phyloP scores from a whole-genome alignment of 2,888 invertebrate genomes.

The Pyrochroa serraticornis region DNA sequence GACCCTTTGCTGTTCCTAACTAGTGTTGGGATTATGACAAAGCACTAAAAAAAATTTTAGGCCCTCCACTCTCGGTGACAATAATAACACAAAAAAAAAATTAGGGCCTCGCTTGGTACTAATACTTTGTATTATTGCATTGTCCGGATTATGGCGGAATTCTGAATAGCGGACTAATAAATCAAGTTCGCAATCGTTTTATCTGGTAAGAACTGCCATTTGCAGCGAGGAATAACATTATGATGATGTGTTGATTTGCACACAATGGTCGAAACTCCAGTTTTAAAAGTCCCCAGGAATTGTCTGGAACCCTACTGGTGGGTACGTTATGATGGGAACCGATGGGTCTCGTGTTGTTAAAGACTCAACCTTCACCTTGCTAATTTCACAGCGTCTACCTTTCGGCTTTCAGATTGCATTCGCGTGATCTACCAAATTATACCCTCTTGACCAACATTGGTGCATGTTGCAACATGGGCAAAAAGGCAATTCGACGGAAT shows the following conservation, averaged over 20 bases:
- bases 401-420: conserved; percentile 17
- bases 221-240: conserved; percentile 6
- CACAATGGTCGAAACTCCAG: conserved; percentile 12
- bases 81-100: conserved; percentile 3
- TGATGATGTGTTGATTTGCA: conserved; percentile 19
- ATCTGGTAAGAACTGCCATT: conserved; percentile 3
- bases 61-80: background rate
- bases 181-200: conserved; percentile 2
- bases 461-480: conserved; percentile 4
- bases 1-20: too few relatives aligned
- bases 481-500: conserved; percentile 8
- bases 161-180: background rate
- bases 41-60: background rate
- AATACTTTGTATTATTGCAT: conserved; percentile 1
- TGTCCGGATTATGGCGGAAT: background rate
- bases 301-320: too few relatives aligned
- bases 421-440: conserved; percentile 31
- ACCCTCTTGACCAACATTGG: conserved; percentile 17
- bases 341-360: conserved; percentile 1
- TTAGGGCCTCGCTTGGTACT: background rate
- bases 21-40: too few relatives aligned
- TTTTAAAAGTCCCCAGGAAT: background rate
- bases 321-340: conserved; percentile 20
- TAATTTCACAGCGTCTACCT: conserved; percentile 17
- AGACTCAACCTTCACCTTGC: conserved; percentile 23